Base-by-base conservation (phyloP, 2,888 invertebrate genomes). In the Aphidius colemani region DNA sequence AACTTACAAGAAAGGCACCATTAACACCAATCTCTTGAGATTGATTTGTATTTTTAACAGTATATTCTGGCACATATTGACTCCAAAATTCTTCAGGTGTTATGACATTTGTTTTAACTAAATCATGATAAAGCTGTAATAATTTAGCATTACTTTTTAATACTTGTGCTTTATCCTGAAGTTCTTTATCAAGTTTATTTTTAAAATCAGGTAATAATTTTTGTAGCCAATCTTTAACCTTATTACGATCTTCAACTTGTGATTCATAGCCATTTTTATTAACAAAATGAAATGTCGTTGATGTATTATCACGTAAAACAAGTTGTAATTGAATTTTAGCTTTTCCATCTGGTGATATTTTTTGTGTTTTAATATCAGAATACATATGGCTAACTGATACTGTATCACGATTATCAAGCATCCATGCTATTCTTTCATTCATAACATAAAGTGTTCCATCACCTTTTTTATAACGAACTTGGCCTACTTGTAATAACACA, bases 41-140 rank as follows among this genome's bases (percentile, higher is more conserved):
- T 73, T 89, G 88, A 74, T 86, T 87, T 78, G 88, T 88, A 67
- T 89, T 90, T 71, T 90, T 89, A 68, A 87, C 84, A 0, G 92
- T 90, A 80, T 93, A 92, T 71, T 90, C 88, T 6, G 88, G 83
- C 46, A 94, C 95, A 76, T 95, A 93, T 69, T 93, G 93, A 57
- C 91, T 88, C 99, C 99, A 99, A 85, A 99, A 99, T 82, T 99
- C 98, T 80, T 98, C 98, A 61, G 98, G 93, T 53, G 94, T 91
- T 71, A 99, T 90, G 50, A 99, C 94, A 83, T 96, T 93, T 49
- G 96, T 94, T 81, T 95, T 95, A 11, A 99, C 99, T 75, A 99
- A 87, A 84, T 98, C 98, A 84, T 95, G 94, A 82, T 99, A 99
- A 68, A 99, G 86, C 85, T 96, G 95, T 76, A 96, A 88, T 61